Evolutionary conservation across 2,113 vertebrate genomes (phyloP), one percentile per base, ranked within the genome.

Genomic region (Upupa epops): DNA sequence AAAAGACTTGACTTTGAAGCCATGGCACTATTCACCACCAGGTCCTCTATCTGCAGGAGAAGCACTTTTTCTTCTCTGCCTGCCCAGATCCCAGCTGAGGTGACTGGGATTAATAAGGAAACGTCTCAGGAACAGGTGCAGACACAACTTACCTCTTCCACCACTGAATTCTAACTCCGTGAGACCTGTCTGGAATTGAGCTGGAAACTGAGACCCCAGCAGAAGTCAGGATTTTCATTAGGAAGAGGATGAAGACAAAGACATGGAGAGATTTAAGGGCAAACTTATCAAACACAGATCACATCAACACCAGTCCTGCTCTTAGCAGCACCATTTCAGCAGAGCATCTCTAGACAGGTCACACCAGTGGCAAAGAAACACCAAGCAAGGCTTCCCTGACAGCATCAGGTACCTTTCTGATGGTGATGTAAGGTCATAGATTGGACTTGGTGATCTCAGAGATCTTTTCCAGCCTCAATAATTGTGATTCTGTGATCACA

Each of bases 1-100:
- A 58, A 90, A 52, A 52, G 20, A 40, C 86, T 59, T 45, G 65
- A 6, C 74, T 80, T 81, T 37, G 52, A 89, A 93, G 88, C 48
- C 48, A 17, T 3, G 3, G 21, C 34, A 37, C 42, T 29, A 0
- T 5, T 56, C 70, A 6, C 20, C 52, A 25, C 3, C 54, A n/a
- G 24, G 3, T 69, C 32, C 12, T 58, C 40, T 65, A 60, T 3
- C 1, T 31, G 21, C 31, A 37, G 20, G 2, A 63, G 28, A 12
- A 76, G 15, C 21, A 6, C 24, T 25, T 58, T 51, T n/a, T 10
- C 31, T 10, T 34, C 5, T 2, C 24, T 20, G n/a, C n/a, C 0
- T 42, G 40, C 40, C 17, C 13, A 36, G 5, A 8, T 54, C 31
- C 19, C 34, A 66, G 17, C 17, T 36, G 46, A 17, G 13, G 2